phyloP scores from a whole-genome alignment of 2,888 invertebrate species.

The Ommatoiulus sabulosus region DNA sequence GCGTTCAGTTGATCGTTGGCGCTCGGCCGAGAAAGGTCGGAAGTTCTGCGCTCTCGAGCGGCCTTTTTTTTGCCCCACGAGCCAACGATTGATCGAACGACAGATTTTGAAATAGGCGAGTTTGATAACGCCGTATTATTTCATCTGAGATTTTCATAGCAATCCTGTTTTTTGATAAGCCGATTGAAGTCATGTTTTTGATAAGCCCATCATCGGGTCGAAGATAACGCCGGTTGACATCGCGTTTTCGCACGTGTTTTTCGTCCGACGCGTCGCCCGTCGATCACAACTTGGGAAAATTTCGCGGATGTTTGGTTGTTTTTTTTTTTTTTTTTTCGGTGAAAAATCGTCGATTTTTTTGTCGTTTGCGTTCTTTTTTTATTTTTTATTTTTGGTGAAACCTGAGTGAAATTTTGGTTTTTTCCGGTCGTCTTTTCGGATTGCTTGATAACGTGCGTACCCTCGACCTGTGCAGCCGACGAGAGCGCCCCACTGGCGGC shows the following conservation, averaged over 20 bases:
- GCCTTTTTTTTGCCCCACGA: neutral
- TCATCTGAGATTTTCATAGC: neutral
- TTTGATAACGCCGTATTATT: neutral
- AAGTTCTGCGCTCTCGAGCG: neutral
- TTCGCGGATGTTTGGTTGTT: neutral
- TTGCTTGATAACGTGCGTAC: neutral
- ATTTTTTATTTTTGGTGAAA: no score
- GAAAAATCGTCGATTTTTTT: neutral
- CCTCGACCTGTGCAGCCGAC: neutral
- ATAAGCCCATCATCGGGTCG: neutral
- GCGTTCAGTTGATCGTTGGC: neutral
- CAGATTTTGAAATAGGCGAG: neutral
- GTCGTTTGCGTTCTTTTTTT: neutral
- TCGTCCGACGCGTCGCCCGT: neutral
- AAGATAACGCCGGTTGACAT: conserved; percentile 1
- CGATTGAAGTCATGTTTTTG: neutral
- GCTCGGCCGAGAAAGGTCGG: neutral
- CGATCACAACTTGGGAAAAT: neutral
- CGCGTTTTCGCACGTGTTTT: neutral
- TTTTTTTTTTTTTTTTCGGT: neutral
- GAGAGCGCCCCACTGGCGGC: neutral
- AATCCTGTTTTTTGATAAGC: no score
- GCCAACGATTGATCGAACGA: neutral
- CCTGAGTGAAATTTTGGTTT: no score
- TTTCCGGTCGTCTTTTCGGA: neutral